A percentile compares a stretch with the other conserved stretches of the same genome.
phyloP scores from a whole-genome alignment of 1,140 invertebrate species.

The Zeugodacus cucurbitae region DNA sequence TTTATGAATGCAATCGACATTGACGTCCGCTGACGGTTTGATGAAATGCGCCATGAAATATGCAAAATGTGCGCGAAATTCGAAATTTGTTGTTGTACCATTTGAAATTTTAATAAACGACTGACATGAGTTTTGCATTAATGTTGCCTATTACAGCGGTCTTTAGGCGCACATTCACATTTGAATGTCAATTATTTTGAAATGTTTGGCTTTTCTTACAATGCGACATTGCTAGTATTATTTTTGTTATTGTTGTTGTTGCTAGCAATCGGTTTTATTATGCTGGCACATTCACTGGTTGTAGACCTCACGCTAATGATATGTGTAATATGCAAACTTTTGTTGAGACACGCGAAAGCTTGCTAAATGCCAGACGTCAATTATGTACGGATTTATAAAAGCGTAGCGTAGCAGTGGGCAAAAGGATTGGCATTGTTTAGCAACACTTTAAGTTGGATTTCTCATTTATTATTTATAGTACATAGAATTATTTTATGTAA shows the following conservation, averaged over 20 bases:
- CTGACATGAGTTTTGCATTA: constrained; percentile 37
- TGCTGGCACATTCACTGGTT: background rate
- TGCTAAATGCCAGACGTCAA: constrained; percentile 7
- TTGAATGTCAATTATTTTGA: constrained; percentile 34
- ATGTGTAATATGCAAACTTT: background rate
- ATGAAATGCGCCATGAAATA: constrained; percentile 33
- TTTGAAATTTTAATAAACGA: constrained; percentile 22
- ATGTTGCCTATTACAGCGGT: constrained; percentile 21
- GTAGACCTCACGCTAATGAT: constrained; percentile 2
- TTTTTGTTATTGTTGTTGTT: background rate
- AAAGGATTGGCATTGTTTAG: background rate
- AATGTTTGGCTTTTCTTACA: constrained; percentile 25
- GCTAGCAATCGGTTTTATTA: background rate
- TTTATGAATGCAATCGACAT: background rate
- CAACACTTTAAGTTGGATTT: background rate
- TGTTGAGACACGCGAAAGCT: background rate
- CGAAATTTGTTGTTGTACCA: background rate
- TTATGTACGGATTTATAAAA: background rate
- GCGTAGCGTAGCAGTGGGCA: no score
- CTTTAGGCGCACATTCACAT: constrained; percentile 23
- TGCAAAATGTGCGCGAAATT: constrained; percentile 31
- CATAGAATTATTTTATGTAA: no score
- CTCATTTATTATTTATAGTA: no score
- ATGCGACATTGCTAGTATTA: background rate
- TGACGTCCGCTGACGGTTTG: constrained; percentile 19